Base-by-base conservation (phyloP, 2,113 vertebrate genomes). In the Catharus minimus region DNA sequence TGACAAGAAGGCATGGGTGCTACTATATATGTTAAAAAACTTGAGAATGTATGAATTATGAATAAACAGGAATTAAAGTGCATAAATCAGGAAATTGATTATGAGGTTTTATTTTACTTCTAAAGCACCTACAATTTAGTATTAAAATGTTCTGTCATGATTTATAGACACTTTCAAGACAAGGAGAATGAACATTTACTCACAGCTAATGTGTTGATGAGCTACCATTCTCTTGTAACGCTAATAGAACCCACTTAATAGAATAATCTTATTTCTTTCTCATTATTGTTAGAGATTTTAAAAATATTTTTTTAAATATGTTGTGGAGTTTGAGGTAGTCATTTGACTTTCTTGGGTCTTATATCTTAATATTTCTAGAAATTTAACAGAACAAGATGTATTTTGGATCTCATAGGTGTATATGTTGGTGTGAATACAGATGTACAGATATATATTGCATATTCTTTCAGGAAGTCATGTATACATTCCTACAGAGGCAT, bases 131-230 rank as follows among this genome's bases (percentile, higher is more conserved):
- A 22, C 55, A 89, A 88, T 92, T 92, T 94, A 62, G 64, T 77
- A 92, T 66, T 82, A n/a, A 82, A 91, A 90, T 92, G 85, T 95
- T 96, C 80, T 89, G 64, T 95, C 75, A 67, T 82, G 77, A 13
- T 60, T 92, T 80, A 55, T 58, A 90, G 82, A 88, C n/a, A 9
- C 33, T 72, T 96, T 92, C 38, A 89, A 21, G 49, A 74, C 47
- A 91, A 78, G 75, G 87, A 80, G 79, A 95, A 89, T 93, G 56
- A 94, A 89, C 28, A 52, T 92, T 86, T 43, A 67, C 32, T 78
- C 13, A 71, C 30, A 75, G 75, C 84, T 93, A 90, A 47, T 38
- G 14, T 69, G 50, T 76, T 16, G 5, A 27, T 79, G 79, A 92
- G 64, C 85, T 94, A 82, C 69, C 33, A 33, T 91, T 95, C 8